phyloP scores from a whole-genome alignment of 2,888 invertebrate species.

The Cetonia aurata region DNA sequence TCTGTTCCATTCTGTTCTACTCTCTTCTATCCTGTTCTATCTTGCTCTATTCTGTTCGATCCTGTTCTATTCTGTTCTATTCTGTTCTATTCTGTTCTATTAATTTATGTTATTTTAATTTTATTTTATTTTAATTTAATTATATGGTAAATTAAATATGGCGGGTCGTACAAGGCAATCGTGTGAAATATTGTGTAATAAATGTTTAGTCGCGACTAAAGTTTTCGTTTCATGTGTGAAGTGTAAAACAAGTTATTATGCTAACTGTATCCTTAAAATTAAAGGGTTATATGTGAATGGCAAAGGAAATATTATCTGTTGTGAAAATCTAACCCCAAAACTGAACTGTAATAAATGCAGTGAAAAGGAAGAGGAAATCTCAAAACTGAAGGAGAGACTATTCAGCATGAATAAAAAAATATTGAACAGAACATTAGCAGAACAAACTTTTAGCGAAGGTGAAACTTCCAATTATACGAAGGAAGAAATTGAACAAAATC shows the following conservation, averaged over 20 bases:
- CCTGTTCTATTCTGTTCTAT: too few species aligned
- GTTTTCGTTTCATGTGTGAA: neutral
- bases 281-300: neutral
- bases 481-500: neutral
- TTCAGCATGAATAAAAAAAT: neutral
- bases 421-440: neutral
- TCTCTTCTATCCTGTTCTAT: too few species aligned
- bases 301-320: constrained; percentile 7
- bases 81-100: too few species aligned
- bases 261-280: neutral
- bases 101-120: too few species aligned
- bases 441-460: neutral
- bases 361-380: neutral
- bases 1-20: too few species aligned
- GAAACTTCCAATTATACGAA: neutral
- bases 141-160: constrained; percentile 11
- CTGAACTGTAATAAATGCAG: neutral
- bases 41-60: too few species aligned
- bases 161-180: constrained; percentile 3
- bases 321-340: constrained; percentile 3
- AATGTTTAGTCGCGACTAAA: neutral
- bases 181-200: neutral
- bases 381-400: neutral
- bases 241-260: neutral
- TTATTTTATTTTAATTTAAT: too few species aligned